Evolutionary conservation across 35 echinoderm and acorn worm species (phyloP), one percentile per base, ranked within the genome.

Genomic region (Eucidaris tribuloides): DNA sequence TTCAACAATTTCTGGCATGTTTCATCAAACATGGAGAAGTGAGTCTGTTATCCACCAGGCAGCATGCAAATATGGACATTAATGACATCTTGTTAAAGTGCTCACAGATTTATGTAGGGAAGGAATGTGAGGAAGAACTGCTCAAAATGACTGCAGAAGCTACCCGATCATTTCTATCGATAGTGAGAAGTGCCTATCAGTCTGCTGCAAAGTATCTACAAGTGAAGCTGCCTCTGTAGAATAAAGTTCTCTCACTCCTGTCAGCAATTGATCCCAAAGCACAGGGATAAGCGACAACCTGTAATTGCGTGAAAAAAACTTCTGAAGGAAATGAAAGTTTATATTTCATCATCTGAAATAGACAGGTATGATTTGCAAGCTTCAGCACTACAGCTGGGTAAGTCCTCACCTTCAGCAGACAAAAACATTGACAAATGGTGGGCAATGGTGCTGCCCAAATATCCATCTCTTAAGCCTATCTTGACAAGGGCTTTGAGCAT

Each of bases 21-120:
- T 87, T 87, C 84, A 45, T 63, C 31, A 87, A 87, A 57, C 86
- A 81, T 81, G 86, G 79, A 45, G 56, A 36, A 33, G 60, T 88
- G 38, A 30, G 15, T 60, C 45, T 62, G 46, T 43, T 88, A 18
- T 65, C 36, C 46, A 62, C 38, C 42, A 68, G 63, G 42, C 58
- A 88, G 57, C 77, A 24, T 46, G 77, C 86, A 81, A 32, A 60
- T 59, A 11, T 88, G 7, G 58, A 45, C 28, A 87, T 78, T 18
- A 87, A 4, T 35, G 74, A 57, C 52, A 49, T 63, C 36, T 18
- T 62, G 19, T 58, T 87, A 48, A 78, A 42, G 71, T 58, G 31
- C 40, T 86, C 84, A 45, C 74, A 46, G 38, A 20, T 79, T 19
- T 59, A 59, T 64, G 54, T 79, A 58, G 84, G 74, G 2, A 44